phyloP scores from a whole-genome alignment of 2,797 vertebrate species.

The Alcedo quadribrachys region DNA sequence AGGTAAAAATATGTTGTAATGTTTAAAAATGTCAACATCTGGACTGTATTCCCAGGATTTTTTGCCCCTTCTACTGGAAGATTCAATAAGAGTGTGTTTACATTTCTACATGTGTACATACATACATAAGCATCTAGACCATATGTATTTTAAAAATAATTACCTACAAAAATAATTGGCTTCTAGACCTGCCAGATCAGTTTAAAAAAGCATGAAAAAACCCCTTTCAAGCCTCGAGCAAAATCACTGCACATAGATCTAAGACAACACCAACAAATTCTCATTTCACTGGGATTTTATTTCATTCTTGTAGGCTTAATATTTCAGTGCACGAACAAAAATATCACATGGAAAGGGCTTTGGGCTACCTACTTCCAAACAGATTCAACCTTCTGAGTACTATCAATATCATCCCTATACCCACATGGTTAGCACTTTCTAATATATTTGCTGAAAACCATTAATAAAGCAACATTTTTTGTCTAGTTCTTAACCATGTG shows the following conservation, averaged over 20 bases:
- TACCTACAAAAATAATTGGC: slow-evolving; percentile 3
- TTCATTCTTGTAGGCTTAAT: slow-evolving; percentile 75
- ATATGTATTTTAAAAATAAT: slow-evolving; percentile 34
- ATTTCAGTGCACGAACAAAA: slow-evolving; percentile 77
- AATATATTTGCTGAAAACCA: slow-evolving; percentile 78
- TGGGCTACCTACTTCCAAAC: slow-evolving; percentile 74
- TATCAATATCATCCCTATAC: slow-evolving; percentile 78
- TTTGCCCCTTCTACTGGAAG: neutral
- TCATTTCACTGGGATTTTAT: slow-evolving; percentile 73
- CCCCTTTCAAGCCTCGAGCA: neutral
- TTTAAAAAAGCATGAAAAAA: neutral
- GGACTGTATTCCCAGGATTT: neutral
- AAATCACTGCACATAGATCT: slow-evolving; percentile 42
- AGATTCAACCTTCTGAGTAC: slow-evolving; percentile 74
- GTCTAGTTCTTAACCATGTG: slow-evolving; percentile 79
- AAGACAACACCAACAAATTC: slow-evolving; percentile 60
- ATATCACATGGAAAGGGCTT: slow-evolving; percentile 73
- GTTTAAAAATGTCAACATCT: neutral
- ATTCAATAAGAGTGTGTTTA: neutral
- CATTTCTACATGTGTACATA: neutral
- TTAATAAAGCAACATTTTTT: slow-evolving; percentile 82
- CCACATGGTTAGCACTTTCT: slow-evolving; percentile 79
- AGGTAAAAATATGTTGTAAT: neutral
- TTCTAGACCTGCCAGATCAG: neutral
- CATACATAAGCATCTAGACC: neutral